These are phyloP conservation scores for Petrocephalus zakoni DNA, from an alignment of 2,113 vertebrate genomes.

Conservation along the genomic window DNA sequence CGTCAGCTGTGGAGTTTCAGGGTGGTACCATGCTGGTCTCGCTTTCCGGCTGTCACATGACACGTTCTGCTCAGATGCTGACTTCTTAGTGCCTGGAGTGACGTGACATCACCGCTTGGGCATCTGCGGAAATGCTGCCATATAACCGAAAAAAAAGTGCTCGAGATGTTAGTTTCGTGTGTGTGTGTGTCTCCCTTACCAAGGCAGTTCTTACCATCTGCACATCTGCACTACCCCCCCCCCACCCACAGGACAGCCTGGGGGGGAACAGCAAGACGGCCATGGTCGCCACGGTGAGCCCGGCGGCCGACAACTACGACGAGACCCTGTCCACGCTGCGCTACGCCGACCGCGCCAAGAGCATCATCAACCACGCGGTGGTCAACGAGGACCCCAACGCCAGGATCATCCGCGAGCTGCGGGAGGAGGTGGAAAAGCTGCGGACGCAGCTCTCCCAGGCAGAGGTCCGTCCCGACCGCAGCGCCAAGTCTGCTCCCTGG, in stretches of 20 bases:
- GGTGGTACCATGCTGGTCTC: neutral
- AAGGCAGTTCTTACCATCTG: too few species aligned
- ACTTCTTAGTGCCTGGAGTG: neutral
- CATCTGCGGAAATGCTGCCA: neutral
- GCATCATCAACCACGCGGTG: conserved; percentile 86
- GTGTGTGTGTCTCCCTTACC: too few species aligned
- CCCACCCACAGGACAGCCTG: conserved; percentile 70
- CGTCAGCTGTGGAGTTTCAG: neutral
- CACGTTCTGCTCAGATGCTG: neutral
- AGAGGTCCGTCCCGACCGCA: conserved; percentile 59
- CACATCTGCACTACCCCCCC: neutral
- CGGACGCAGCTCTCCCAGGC: conserved; percentile 80
- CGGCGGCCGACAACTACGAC: conserved; percentile 83
- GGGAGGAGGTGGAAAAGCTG: conserved; percentile 87
- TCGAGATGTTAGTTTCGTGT: neutral
- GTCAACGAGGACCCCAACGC: conserved; percentile 93
- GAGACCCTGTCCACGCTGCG: conserved; percentile 87
- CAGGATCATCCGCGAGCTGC: conserved; percentile 82
- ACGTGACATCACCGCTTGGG: neutral
- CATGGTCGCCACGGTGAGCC: conserved; percentile 92
- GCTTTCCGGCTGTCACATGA: neutral
- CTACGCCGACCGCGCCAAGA: conserved; percentile 88
- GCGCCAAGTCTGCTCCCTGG: neutral
- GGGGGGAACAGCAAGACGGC: conserved; percentile 92
- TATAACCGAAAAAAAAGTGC: neutral